phyloP scores from a whole-genome alignment of 2,888 invertebrate genomes.

The Branchinecta sandiegonensis region DNA sequence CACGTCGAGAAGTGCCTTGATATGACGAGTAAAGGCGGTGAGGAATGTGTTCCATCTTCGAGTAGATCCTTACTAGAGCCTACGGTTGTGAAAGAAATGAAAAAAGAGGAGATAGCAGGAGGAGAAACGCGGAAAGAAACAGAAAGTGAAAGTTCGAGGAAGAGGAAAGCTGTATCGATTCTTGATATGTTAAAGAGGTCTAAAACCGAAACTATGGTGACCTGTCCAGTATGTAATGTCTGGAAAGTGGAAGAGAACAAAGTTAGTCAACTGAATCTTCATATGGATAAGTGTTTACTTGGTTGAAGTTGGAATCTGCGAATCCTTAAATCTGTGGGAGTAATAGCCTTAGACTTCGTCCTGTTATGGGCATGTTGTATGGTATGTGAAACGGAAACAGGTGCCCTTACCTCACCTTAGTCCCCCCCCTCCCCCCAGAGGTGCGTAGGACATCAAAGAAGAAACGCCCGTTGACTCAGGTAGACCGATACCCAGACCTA shows the following conservation, averaged over 20 bases:
- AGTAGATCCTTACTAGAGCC: neutral
- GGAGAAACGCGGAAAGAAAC: too few relatives aligned
- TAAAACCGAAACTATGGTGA: conserved; percentile 13
- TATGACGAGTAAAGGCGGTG: neutral
- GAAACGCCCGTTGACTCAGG: neutral
- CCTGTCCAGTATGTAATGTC: conserved; percentile 22
- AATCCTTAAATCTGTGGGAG: too few relatives aligned
- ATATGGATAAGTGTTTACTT: conserved; percentile 22
- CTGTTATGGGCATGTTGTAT: too few relatives aligned
- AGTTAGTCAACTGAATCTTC: conserved; percentile 20
- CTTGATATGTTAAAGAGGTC: neutral
- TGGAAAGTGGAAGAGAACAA: conserved; percentile 21
- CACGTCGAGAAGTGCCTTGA: neutral
- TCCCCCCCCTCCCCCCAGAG: neutral
- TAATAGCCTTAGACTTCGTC: too few relatives aligned
- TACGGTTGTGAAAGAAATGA: neutral
- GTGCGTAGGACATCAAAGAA: neutral
- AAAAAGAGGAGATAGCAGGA: conserved; percentile 8
- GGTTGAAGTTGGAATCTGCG: too few relatives aligned
- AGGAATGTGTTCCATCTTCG: neutral
- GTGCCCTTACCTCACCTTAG: neutral
- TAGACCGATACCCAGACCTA: neutral
- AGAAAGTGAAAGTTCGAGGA: conserved; percentile 6
- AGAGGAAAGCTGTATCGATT: neutral
- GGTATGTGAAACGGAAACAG: too few relatives aligned